phyloP scores from a whole-genome alignment of 2,888 invertebrate genomes.

The Saturnia pavonia region DNA sequence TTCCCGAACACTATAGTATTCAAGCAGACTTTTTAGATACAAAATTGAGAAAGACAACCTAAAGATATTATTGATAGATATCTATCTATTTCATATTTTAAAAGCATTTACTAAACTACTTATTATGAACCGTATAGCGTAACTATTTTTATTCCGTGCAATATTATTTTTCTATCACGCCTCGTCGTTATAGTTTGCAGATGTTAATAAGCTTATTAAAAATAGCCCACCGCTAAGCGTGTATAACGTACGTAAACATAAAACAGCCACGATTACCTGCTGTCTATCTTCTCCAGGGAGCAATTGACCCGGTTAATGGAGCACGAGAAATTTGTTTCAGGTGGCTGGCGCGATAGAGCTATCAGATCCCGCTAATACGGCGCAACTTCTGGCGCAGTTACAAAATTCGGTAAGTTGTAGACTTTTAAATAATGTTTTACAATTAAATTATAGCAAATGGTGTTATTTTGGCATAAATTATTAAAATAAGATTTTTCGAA shows the following conservation, averaged over 20 bases:
- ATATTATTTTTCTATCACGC: constrained; percentile 13
- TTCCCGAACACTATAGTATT: no score
- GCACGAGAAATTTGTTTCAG: constrained; percentile 56
- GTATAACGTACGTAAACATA: constrained; percentile 28
- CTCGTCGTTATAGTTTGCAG: neutral
- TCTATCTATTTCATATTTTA: neutral
- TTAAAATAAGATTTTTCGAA: neutral
- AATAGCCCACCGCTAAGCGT: constrained; percentile 15
- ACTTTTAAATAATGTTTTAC: constrained; percentile 2
- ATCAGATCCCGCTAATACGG: constrained; percentile 65
- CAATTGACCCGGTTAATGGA: constrained; percentile 67
- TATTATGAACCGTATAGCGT: neutral
- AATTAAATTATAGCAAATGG: constrained; percentile 18
- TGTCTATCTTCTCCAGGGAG: constrained; percentile 42
- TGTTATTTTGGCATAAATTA: constrained; percentile 9
- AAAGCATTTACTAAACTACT: neutral
- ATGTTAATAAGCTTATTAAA: constrained; percentile 19
- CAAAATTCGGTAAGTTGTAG: constrained; percentile 63
- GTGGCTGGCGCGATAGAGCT: constrained; percentile 71
- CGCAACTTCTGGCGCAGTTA: constrained; percentile 63
- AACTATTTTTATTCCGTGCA: neutral
- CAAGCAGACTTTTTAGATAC: no score
- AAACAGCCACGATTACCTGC: constrained; percentile 32
- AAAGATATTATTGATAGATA: neutral
- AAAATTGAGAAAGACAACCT: neutral